A percentile compares a stretch with the other conserved stretches of the same genome.
Evolutionary conservation across 2,888 invertebrate species (phyloP).

Genomic region (Atethmia centrago): DNA sequence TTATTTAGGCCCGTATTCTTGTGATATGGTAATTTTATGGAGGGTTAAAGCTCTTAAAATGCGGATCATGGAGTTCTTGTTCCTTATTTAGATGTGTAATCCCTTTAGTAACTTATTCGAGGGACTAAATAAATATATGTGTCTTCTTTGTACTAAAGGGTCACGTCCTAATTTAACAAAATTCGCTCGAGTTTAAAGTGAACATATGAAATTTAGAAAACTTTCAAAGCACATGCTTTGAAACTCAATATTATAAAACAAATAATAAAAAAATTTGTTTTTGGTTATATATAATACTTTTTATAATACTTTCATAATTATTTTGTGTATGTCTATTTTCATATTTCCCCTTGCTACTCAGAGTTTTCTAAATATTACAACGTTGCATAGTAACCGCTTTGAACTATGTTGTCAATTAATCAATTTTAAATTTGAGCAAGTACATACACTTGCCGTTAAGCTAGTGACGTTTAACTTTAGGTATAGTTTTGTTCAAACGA

Average conservation of each 20-base stretch:
- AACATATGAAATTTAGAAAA: neutral
- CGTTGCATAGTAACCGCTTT: constrained; percentile 48
- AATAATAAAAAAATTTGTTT: neutral
- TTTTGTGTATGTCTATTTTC: neutral
- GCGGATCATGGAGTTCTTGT: constrained; percentile 13
- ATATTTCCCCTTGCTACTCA: constrained; percentile 39
- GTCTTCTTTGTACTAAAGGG: neutral
- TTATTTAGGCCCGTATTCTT: constrained; percentile 20
- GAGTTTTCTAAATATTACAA: constrained; percentile 51
- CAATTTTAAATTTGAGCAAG: constrained; percentile 50
- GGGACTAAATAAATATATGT: neutral
- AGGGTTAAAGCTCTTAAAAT: constrained; percentile 35
- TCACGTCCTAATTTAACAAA: neutral
- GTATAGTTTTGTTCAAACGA: constrained; percentile 10
- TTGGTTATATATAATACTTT: too few relatives aligned
- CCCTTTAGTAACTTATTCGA: constrained; percentile 11
- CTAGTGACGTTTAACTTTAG: constrained; percentile 11
- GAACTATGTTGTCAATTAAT: constrained; percentile 58
- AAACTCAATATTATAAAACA: neutral
- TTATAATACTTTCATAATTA: neutral
- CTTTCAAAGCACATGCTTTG: too few relatives aligned
- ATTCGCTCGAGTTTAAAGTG: neutral
- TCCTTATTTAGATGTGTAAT: constrained; percentile 27
- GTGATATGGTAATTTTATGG: constrained; percentile 40
- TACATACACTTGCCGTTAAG: constrained; percentile 61